These are phyloP conservation scores for Sebastes iracundus DNA, from an alignment of 2,797 vertebrate species.

Conservation along the genomic window DNA sequence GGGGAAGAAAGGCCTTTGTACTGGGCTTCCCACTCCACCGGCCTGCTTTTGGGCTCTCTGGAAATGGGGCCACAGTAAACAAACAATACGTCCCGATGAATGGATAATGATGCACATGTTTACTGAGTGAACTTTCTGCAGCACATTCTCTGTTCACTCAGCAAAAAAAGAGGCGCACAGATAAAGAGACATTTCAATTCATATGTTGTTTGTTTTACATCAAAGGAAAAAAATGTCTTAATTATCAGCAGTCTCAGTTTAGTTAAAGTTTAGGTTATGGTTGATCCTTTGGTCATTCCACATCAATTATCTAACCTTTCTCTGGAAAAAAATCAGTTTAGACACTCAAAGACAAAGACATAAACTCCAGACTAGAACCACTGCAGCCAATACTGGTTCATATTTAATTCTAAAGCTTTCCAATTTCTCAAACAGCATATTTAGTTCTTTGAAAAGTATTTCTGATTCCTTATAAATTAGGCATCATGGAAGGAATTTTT, in stretches of 20 bases:
- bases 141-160: conserved; percentile 74
- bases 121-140: conserved; percentile 82
- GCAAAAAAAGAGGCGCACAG: conserved; percentile 65
- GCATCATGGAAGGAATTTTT: not conserved
- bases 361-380: not conserved
- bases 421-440: not conserved
- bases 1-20: conserved; percentile 91
- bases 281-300: not conserved
- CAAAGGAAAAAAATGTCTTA: conserved; percentile 8
- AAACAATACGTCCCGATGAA: conserved; percentile 89
- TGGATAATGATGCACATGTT: conserved; percentile 89
- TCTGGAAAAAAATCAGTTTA: not conserved
- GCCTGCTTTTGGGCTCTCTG: conserved; percentile 84
- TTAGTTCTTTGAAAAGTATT: not conserved
- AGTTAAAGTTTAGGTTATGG: conserved; percentile 33
- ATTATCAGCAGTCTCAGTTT: conserved; percentile 17
- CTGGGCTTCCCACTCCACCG: conserved; percentile 85
- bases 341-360: not conserved
- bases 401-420: not conserved
- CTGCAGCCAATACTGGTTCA: not conserved
- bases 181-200: conserved; percentile 71
- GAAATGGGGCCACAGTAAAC: conserved; percentile 91
- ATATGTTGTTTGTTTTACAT: conserved; percentile 44
- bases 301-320: not conserved
- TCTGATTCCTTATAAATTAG: not conserved